Evolutionary conservation across 2,113 vertebrate species (phyloP).

Genomic region (Aepyceros melampus): DNA sequence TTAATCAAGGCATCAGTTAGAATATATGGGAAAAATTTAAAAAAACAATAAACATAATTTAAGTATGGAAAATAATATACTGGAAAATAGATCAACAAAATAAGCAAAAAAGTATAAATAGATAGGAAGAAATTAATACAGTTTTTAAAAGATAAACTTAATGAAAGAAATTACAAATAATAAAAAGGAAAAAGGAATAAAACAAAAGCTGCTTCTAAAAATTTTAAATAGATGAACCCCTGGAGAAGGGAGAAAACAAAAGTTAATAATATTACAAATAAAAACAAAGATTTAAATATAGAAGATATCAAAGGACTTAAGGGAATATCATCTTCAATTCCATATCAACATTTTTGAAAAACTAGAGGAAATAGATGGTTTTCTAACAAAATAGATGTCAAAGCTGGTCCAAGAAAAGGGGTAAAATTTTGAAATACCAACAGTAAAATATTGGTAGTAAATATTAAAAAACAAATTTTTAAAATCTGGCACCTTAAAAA

Average conservation of each 20-base stretch:
- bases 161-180: background rate
- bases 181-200: background rate
- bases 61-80: background rate
- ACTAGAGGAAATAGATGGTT: background rate
- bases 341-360: background rate
- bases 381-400: background rate
- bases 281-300: background rate
- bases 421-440: background rate
- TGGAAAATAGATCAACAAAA: background rate
- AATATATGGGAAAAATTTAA: background rate
- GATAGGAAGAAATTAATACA: background rate
- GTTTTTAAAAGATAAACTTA: background rate
- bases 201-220: background rate
- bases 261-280: background rate
- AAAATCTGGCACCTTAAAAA: background rate
- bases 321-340: background rate
- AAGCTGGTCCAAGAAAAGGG: background rate
- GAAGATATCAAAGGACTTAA: background rate
- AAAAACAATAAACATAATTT: background rate
- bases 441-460: background rate
- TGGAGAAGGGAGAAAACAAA: background rate
- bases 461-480: background rate
- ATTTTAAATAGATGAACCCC: background rate
- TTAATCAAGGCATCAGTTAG: background rate
- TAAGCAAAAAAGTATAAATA: background rate